Percentiles rank a stretch among this genome's conserved stretches.
Conservation (phyloP, 2,888 invertebrate genomes). For the Volucella inflata region DNA sequence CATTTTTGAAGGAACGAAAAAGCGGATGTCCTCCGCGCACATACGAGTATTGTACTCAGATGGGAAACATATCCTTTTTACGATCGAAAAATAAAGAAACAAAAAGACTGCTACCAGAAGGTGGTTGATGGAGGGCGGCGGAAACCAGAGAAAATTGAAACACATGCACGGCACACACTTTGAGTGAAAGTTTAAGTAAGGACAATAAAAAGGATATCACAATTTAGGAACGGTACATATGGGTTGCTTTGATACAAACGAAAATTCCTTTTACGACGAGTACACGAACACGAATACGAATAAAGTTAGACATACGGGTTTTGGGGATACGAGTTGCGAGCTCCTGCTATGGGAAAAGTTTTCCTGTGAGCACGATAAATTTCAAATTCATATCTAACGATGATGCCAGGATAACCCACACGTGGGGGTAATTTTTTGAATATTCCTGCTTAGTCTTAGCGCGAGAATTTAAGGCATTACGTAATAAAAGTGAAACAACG, state of each 20-base stretch:
- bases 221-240: constrained; percentile 28
- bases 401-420: neutral
- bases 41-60: neutral
- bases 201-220: constrained; percentile 51
- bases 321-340: no score
- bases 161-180: constrained; percentile 18
- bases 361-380: constrained; percentile 42
- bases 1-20: constrained; percentile 45
- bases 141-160: neutral
- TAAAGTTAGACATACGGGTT: no score
- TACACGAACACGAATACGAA: no score
- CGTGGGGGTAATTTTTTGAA: neutral
- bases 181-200: constrained; percentile 60
- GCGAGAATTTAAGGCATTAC: neutral
- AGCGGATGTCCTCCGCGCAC: constrained; percentile 2
- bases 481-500: neutral
- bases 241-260: constrained; percentile 38
- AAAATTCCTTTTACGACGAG: constrained; percentile 24
- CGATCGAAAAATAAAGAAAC: constrained; percentile 10
- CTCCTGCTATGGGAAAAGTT: constrained; percentile 50
- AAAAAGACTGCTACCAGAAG: constrained; percentile 29
- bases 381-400: constrained; percentile 39
- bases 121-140: constrained; percentile 2
- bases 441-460: neutral
- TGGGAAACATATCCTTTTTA: neutral